Evolutionary conservation across 2,888 invertebrate species (phyloP), one percentile per base, ranked within the genome.

Genomic region (Plagodis pulveraria): DNA sequence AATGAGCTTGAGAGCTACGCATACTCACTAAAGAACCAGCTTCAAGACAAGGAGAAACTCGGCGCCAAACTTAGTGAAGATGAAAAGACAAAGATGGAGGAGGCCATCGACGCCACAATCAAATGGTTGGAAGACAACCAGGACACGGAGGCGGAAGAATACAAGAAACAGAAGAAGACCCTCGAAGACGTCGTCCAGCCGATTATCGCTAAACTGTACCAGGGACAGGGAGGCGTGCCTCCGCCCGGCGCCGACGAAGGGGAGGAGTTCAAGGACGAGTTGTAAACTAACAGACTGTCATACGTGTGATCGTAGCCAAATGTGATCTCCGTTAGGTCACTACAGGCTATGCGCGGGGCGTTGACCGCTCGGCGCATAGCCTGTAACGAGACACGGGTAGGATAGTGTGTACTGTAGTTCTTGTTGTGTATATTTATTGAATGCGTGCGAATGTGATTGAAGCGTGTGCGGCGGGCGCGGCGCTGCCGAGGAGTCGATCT

Each of bases 1-100:
- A 99, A 99, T 86, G 99, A 99, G 83, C 94, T 99, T 55, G 99
- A 99, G 90, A 97, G 98, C 58, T 99, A 99, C 77, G 98, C 98
- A 0, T 99, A 99, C 92, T 98, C 98, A 5, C 94, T 99, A 63
- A 99, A 99, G 94, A 99, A 98, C 90, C 99, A 99, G 89, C 94
- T 99, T 36, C 95, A 94, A 57, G 99, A 99, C 84, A 99, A 99
- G 90, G 99, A 99, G 74, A 99, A 99, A 86, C 95, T 99, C 58
- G 99, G 99, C 42, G 95, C 97, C 53, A 99, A 99, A 72, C 78
- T 94, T 88, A 96, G 95, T 59, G 97, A 96, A 33, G 96, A 97
- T 0, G 99, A 99, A 72, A 99, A 99, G 87, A 91, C 96, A 6
- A 99, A 97, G 81, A 97, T 99, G 95, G 98, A 99, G 81, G 96